A percentile compares a stretch with the other conserved stretches of the same genome.
These are phyloP conservation scores for Hydrotaea cyrtoneurina DNA, from an alignment of 2,888 invertebrate species.

Conservation along the genomic window DNA sequence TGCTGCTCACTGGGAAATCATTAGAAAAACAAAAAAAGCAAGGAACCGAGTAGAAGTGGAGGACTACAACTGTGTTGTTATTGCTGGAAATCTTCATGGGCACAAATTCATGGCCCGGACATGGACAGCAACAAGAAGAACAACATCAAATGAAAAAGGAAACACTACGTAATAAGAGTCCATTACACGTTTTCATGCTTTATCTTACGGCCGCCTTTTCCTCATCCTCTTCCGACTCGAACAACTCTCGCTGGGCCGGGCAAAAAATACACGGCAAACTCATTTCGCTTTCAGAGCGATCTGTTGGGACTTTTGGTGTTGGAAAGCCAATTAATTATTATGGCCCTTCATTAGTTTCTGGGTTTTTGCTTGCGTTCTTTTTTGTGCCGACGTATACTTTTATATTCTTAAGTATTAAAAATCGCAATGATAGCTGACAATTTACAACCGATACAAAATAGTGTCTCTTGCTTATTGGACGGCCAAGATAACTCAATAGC, in stretches of 20 bases:
- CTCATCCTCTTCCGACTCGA: neutral
- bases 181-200: constrained; percentile 41
- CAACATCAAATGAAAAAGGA: neutral
- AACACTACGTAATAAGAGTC: constrained; percentile 24
- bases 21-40: neutral
- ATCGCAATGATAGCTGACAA: neutral
- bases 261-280: neutral
- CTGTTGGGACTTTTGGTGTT: neutral
- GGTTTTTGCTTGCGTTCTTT: neutral
- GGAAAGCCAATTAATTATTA: constrained; percentile 30
- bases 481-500: neutral
- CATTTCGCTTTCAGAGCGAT: neutral
- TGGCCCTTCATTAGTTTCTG: neutral
- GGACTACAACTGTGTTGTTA: constrained; percentile 5
- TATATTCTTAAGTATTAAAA: neutral
- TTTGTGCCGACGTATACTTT: neutral
- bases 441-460: neutral
- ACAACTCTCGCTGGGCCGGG: neutral
- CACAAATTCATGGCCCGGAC: constrained; percentile 11
- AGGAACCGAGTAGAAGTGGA: neutral
- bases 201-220: constrained; percentile 41
- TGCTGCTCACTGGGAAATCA: constrained; percentile 3
- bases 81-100: constrained; percentile 11
- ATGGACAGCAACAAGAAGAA: neutral
- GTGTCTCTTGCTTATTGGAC: neutral